Evolutionary conservation across 1,140 invertebrate genomes (phyloP), one percentile per base, ranked within the genome.

Genomic region (Patella vulgata): DNA sequence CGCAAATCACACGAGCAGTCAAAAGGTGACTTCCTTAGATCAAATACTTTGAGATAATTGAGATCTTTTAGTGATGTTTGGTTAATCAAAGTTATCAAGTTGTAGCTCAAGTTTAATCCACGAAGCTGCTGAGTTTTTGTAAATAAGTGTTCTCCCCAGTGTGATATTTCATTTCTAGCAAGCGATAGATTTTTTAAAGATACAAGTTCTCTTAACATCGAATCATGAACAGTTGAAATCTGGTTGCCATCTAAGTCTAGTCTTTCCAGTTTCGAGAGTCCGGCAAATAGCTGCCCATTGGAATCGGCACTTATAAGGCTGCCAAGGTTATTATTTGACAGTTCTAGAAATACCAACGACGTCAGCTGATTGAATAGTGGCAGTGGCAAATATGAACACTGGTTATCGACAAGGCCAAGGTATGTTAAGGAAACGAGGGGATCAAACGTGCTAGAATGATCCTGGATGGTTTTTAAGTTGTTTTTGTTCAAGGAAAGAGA

Each of bases 1-100:
- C 66, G 53, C 5, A 75, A 54, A 30, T 78, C 74, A 59, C 76
- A 78, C 3, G 68, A 71, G 43, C 76, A 78, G 11, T 63, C 58
- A 44, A 77, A 77, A 0, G 74, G 77, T 46, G 75, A 77, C 8
- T 59, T 54, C 1, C 57, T 58, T 11, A 78, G 51, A 59, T 78
- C 68, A 5, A 78, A 60, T 21, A 19, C 62, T 36, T 54, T 65
- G 27, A 68, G 28, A 21, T 46, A 25, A 19, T 58, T 46, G 1
- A 78, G 59, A 65, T 73, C 66, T 21, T 66, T 23, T 1, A 78
- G 14, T 39, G 73, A 70, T 11, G 68, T 48, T 19, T 54, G 25
- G 27, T 73, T 70, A 4, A 78, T 31, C 19, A 67, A 48, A 2
- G 74, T 57, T 21, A 78, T 70, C 39, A 68, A 31, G 59, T 77